Percentiles rank a stretch among this genome's conserved stretches.
These are phyloP conservation scores for Proisotoma minuta DNA, from an alignment of 2,888 invertebrate genomes.

Conservation along the genomic window DNA sequence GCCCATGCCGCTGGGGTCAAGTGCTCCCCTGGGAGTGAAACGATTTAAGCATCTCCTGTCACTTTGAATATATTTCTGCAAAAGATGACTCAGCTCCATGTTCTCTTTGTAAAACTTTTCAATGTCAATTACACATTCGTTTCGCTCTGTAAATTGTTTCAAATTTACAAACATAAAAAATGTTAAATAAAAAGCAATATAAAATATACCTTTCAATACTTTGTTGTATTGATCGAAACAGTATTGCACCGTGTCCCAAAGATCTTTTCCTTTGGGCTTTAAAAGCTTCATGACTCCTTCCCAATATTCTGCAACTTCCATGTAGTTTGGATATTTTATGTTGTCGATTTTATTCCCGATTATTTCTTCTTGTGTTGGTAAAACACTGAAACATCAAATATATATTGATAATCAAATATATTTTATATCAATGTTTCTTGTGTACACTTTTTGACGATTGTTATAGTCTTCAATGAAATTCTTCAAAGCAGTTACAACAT, in stretches of 20 bases:
- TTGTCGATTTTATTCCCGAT: slow-evolving; percentile 28
- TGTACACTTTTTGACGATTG: slow-evolving; percentile 33
- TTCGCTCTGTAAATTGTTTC: slow-evolving; percentile 57
- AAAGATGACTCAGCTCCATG: slow-evolving; percentile 62
- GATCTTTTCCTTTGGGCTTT: slow-evolving; percentile 59
- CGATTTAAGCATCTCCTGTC: background rate
- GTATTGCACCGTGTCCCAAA: slow-evolving; percentile 66
- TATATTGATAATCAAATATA: too few species aligned
- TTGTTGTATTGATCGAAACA: slow-evolving; percentile 63
- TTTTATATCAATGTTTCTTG: background rate
- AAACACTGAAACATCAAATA: too few species aligned
- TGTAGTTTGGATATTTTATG: slow-evolving; percentile 42
- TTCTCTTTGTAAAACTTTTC: slow-evolving; percentile 63
- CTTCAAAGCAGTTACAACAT: slow-evolving; percentile 36
- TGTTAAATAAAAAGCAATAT: background rate
- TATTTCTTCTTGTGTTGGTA: slow-evolving; percentile 33
- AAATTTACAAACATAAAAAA: background rate
- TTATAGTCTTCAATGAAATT: slow-evolving; percentile 40
- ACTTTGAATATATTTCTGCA: slow-evolving; percentile 54
- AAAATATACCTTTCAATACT: slow-evolving; percentile 58
- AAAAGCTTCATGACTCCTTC: slow-evolving; percentile 60
- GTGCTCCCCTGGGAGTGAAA: background rate
- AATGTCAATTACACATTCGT: slow-evolving; percentile 63
- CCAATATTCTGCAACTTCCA: slow-evolving; percentile 66
- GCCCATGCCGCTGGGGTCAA: background rate